Percentiles rank a stretch among this genome's conserved stretches.
These are phyloP conservation scores for Dasysyrphus albostriatus DNA, from an alignment of 2,888 invertebrate genomes.

Conservation along the genomic window DNA sequence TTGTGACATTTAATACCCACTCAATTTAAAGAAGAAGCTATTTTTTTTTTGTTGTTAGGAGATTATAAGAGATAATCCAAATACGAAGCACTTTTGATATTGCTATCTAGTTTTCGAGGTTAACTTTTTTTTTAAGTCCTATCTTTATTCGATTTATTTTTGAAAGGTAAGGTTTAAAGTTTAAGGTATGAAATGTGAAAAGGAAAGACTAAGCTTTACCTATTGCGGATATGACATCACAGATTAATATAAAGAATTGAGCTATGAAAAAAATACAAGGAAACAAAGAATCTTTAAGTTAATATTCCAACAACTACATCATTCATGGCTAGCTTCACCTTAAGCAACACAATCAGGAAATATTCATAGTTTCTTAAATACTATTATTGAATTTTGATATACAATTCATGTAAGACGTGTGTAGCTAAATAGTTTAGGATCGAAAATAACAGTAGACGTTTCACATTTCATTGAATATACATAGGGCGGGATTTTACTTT, in stretches of 20 bases:
- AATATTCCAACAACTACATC: too few species aligned
- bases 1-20: constrained; percentile 29
- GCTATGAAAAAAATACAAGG: too few species aligned
- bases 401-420: too few species aligned
- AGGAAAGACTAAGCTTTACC: not conserved
- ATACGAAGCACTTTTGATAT: not conserved
- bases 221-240: not conserved
- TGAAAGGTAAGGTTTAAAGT: not conserved
- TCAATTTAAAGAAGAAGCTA: constrained; percentile 24
- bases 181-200: not conserved
- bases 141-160: not conserved
- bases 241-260: not conserved
- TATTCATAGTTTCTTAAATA: too few species aligned
- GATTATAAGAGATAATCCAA: constrained; percentile 11
- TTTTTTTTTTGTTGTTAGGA: not conserved
- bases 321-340: too few species aligned
- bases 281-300: too few species aligned
- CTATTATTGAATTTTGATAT: too few species aligned
- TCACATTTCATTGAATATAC: too few species aligned
- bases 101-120: constrained; percentile 15
- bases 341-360: too few species aligned
- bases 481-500: too few species aligned
- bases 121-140: not conserved
- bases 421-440: too few species aligned
- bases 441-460: too few species aligned